Conservation (phyloP, 2,113 vertebrate genomes). For the Heterochromis multidens region DNA sequence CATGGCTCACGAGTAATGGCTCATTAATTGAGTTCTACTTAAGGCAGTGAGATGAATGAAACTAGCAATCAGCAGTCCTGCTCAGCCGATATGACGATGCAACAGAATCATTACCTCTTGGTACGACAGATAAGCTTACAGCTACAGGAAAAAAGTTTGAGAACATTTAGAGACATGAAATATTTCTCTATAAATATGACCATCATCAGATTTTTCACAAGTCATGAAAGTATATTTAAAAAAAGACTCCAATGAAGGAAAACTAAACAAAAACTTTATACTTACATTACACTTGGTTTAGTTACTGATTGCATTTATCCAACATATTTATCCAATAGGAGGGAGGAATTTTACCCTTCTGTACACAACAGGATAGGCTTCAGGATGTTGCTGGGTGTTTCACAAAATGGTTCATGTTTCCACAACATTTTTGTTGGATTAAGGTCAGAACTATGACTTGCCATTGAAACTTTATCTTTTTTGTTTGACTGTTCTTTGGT, state of each 20-base stretch:
- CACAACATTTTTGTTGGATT: not conserved
- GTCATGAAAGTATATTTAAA: not conserved
- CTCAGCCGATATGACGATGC: rapidly evolving
- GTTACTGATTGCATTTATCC: not conserved
- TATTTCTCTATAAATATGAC: not conserved
- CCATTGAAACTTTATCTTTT: not conserved
- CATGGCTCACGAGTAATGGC: not conserved
- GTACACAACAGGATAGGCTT: not conserved
- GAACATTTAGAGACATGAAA: not conserved
- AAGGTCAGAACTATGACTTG: not conserved
- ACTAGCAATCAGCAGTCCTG: not conserved
- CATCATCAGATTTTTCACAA: not conserved
- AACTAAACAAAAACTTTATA: not conserved
- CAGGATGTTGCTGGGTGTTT: not conserved
- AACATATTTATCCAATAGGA: not conserved
- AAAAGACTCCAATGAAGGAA: not conserved
- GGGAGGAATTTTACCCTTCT: too few relatives aligned
- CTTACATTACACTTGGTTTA: not conserved
- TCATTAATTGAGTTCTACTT: not conserved
- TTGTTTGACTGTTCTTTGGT: not conserved
- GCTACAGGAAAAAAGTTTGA: not conserved
- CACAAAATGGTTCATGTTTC: not conserved
- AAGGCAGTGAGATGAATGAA: not conserved
- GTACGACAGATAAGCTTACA: not conserved
- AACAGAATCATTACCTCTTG: not conserved